Base-by-base conservation (phyloP, 2,797 vertebrate genomes). In the Mormyrops boulengeri region DNA sequence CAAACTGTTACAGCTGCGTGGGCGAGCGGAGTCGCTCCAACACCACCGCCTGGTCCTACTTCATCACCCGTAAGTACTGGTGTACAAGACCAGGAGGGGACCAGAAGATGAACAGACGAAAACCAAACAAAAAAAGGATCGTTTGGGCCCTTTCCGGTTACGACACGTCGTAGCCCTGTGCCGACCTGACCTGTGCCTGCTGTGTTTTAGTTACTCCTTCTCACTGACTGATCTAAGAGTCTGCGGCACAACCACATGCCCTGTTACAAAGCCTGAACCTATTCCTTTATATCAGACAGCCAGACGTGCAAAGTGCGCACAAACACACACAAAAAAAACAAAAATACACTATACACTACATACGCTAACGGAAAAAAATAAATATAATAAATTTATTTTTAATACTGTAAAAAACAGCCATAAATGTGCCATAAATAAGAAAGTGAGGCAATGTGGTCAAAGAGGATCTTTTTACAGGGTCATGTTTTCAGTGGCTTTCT, bases 321-420 rank as follows among this genome's bases (percentile, higher is more conserved):
- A 66, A 66, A 66, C 26, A 69, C 26, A 66, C 34, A 77, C 66
- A 53, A 49, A 88, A 89, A 89, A 49, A 44, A 57, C 82, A 44
- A 86, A 49, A 3, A 69, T 12, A 4, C 62, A 30, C 22, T 66
- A 69, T 12, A 14, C 26, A 69, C 62, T 69, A 69, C 62, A 14
- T 34, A 88, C 89, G 89, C 91, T 90, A 90, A n/a, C 82, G 85
- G 89, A 2, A 19, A 88, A 26, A 87, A 87, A 87, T 52, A 34
- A 57, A 53, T 87, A 69, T 0, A 82, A 19, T 47, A 22, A 47
- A 84, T n/a, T 17, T 1, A 52, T 55, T 87, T 53, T 50, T 26
- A 87, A 19, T 38, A 87, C 85, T 87, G 49, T 55, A 30, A 55
- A 86, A 30, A 86, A 55, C n/a, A 86, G 9, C 12, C 22, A 30